Conservation (phyloP, 1,140 invertebrate genomes). For the Panonychus citri region DNA sequence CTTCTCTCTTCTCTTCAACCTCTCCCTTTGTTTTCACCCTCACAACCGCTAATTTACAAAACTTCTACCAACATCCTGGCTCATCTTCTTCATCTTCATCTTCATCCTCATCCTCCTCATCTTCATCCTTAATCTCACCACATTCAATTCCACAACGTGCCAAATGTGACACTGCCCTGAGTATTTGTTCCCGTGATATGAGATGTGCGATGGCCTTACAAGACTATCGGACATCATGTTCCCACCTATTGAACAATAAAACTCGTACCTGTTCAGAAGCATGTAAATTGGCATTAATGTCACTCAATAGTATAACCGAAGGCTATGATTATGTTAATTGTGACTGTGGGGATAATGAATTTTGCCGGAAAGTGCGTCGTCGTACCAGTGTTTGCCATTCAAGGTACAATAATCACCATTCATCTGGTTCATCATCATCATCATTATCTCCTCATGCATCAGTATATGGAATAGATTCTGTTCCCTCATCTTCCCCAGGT, state of each 20-base stretch:
- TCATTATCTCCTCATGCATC: neutral
- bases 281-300: constrained; percentile 2
- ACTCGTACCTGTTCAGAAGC: constrained; percentile 1
- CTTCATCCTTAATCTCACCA: too few relatives aligned
- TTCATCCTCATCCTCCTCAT: too few relatives aligned
- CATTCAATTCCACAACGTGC: too few relatives aligned
- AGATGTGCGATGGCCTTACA: constrained; percentile 1
- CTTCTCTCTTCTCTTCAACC: too few relatives aligned
- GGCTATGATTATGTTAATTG: constrained; percentile 4
- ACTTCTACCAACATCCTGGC: too few relatives aligned
- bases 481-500: too few relatives aligned
- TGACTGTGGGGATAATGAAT: constrained; percentile 6
- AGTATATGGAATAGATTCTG: too few relatives aligned
- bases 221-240: constrained; percentile 5
- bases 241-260: neutral
- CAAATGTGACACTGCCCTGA: neutral
- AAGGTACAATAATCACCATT: neutral
- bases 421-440: too few relatives aligned
- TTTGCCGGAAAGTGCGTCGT: neutral
- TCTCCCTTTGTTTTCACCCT: too few relatives aligned
- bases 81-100: too few relatives aligned
- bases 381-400: neutral
- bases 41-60: too few relatives aligned
- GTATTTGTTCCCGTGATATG: neutral
- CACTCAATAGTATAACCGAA: neutral